A percentile compares a stretch with the other conserved stretches of the same genome.
Conservation (phyloP, 2,888 invertebrate genomes). For the Sinohyriopsis cumingii region DNA sequence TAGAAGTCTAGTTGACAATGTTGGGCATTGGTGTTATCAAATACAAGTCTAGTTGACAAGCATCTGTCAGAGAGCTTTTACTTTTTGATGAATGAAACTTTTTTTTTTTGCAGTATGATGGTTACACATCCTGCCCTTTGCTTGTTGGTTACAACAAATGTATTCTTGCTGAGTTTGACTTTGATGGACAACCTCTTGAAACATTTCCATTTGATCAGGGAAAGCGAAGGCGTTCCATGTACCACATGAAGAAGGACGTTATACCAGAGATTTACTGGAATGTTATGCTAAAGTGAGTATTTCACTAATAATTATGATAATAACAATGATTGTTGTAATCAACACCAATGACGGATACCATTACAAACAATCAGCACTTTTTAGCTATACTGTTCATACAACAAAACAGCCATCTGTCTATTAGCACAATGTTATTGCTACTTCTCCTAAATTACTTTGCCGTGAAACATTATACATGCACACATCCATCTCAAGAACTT, state of each 20-base stretch:
- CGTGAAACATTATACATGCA: too few species aligned
- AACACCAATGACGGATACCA: background rate
- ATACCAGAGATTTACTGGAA: slow-evolving; percentile 95
- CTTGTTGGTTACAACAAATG: slow-evolving; percentile 86
- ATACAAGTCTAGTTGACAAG: too few species aligned
- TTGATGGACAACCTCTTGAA: slow-evolving; percentile 86
- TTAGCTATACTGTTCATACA: too few species aligned
- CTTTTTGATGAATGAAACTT: background rate
- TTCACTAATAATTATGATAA: background rate
- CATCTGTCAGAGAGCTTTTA: too few species aligned
- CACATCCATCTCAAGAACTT: too few species aligned
- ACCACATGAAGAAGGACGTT: slow-evolving; percentile 86
- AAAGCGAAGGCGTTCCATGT: slow-evolving; percentile 80
- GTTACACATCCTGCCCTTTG: slow-evolving; percentile 97
- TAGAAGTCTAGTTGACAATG: too few species aligned
- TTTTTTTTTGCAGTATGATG: slow-evolving; percentile 80
- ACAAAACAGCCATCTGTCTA: too few species aligned
- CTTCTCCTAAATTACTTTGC: too few species aligned
- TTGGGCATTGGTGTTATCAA: too few species aligned
- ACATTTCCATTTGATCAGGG: slow-evolving; percentile 93
- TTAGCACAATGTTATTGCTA: too few species aligned
- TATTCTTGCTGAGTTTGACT: slow-evolving; percentile 95
- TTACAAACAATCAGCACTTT: too few species aligned
- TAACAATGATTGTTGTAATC: too few species aligned
- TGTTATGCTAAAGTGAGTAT: slow-evolving; percentile 81